Percentiles rank a stretch among this genome's conserved stretches.
These are phyloP conservation scores for Lepilemur ruficaudatus DNA, from an alignment of 2,797 vertebrate species.

Conservation along the genomic window DNA sequence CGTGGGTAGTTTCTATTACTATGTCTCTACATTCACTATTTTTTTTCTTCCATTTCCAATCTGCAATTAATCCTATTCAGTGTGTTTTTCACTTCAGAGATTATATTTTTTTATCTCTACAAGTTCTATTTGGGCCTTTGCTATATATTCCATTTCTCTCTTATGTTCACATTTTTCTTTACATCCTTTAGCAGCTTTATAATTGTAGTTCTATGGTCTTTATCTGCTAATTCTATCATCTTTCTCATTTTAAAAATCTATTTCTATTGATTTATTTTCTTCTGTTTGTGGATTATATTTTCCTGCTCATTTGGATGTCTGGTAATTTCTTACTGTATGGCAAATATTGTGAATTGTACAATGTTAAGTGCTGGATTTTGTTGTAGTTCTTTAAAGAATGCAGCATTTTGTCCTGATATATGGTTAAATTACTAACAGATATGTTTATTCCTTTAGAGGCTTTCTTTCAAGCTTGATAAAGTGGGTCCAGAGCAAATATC, in stretches of 20 bases:
- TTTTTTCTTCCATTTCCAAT: background rate
- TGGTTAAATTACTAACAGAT: background rate
- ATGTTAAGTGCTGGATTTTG: background rate
- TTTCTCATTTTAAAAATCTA: background rate
- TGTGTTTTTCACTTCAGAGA: background rate
- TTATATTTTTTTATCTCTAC: background rate
- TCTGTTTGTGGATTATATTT: background rate
- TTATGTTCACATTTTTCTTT: background rate
- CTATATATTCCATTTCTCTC: background rate
- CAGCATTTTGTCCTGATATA: background rate
- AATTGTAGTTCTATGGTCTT: background rate
- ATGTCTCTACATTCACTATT: background rate
- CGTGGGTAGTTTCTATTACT: background rate
- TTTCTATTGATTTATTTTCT: background rate
- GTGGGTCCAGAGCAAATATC: background rate
- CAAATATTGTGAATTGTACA: background rate
- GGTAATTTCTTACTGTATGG: background rate
- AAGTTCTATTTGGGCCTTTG: background rate
- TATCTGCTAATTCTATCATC: background rate
- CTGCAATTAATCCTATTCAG: background rate
- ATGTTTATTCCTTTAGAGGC: background rate
- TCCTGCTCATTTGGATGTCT: background rate
- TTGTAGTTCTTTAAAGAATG: background rate
- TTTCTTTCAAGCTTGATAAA: background rate
- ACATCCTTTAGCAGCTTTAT: background rate